These are phyloP conservation scores for Galendromus occidentalis DNA, from an alignment of 1,140 invertebrate species.

Conservation along the genomic window DNA sequence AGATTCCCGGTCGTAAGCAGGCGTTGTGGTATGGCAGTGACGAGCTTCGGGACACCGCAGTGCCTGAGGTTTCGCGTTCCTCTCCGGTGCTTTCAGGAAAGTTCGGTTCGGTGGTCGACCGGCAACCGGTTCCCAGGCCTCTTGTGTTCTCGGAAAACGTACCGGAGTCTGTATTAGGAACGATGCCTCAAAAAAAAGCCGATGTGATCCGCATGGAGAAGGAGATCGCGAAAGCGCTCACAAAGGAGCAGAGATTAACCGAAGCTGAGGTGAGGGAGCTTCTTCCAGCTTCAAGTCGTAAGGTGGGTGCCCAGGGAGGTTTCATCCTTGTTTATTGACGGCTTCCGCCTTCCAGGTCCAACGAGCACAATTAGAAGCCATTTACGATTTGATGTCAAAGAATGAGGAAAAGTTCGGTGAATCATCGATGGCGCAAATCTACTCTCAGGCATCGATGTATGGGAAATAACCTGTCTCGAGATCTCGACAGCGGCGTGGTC, in stretches of 20 bases:
- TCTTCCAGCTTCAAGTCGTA: too few species aligned
- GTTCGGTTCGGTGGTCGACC: neutral
- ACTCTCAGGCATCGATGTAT: neutral
- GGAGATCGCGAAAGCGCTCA: neutral
- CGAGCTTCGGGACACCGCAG: neutral
- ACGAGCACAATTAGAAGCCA: neutral
- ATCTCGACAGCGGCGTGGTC: too few species aligned
- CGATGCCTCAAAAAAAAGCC: neutral
- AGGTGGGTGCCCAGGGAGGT: too few species aligned
- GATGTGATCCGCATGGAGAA: neutral
- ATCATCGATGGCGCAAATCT: neutral
- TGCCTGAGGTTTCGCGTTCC: neutral
- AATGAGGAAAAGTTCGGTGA: slow-evolving; percentile 5
- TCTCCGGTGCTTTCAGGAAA: neutral
- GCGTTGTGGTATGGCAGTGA: neutral
- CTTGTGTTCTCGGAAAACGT: neutral
- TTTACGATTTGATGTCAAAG: neutral
- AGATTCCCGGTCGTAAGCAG: neutral
- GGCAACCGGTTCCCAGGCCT: neutral
- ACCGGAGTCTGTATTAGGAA: neutral
- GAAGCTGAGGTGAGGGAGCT: neutral
- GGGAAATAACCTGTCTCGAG: neutral
- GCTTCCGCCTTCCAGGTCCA: neutral
- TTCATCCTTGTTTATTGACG: too few species aligned
- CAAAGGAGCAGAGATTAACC: neutral